Evolutionary conservation across 1,140 invertebrate genomes (phyloP).

Genomic region (Dendrolimus punctatus): DNA sequence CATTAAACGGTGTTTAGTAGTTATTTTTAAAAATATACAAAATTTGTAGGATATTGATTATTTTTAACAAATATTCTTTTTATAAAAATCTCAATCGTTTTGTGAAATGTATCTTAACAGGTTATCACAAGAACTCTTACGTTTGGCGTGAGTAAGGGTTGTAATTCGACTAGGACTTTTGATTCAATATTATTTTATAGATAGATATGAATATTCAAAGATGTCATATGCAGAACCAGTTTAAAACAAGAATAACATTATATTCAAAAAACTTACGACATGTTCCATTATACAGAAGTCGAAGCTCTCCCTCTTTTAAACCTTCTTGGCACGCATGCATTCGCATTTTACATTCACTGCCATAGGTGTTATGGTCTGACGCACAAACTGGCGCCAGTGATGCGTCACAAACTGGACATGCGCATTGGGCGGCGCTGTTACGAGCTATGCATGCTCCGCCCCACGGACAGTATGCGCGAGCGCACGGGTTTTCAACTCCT

Average conservation of each 20-base stretch:
- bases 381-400: slow-evolving; percentile 91
- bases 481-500: slow-evolving; percentile 76
- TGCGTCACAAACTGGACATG: slow-evolving; percentile 87
- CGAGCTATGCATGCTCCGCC: slow-evolving; percentile 84
- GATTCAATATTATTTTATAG: too few relatives aligned
- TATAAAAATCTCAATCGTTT: too few relatives aligned
- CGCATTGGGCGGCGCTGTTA: slow-evolving; percentile 80
- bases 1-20: too few relatives aligned
- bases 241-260: background rate
- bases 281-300: slow-evolving; percentile 52
- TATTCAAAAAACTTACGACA: slow-evolving; percentile 41
- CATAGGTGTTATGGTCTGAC: slow-evolving; percentile 89
- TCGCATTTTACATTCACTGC: slow-evolving; percentile 88
- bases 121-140: too few relatives aligned
- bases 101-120: too few relatives aligned
- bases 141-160: too few relatives aligned
- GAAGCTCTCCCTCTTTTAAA: slow-evolving; percentile 41
- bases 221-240: too few relatives aligned
- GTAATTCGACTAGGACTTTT: too few relatives aligned
- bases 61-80: too few relatives aligned
- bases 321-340: slow-evolving; percentile 80
- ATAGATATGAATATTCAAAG: too few relatives aligned
- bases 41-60: too few relatives aligned
- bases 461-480: slow-evolving; percentile 79
- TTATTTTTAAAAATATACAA: too few relatives aligned